These are phyloP conservation scores for Caenorhabditis sinica DNA, from an alignment of 2,888 invertebrate genomes.

Conservation along the genomic window DNA sequence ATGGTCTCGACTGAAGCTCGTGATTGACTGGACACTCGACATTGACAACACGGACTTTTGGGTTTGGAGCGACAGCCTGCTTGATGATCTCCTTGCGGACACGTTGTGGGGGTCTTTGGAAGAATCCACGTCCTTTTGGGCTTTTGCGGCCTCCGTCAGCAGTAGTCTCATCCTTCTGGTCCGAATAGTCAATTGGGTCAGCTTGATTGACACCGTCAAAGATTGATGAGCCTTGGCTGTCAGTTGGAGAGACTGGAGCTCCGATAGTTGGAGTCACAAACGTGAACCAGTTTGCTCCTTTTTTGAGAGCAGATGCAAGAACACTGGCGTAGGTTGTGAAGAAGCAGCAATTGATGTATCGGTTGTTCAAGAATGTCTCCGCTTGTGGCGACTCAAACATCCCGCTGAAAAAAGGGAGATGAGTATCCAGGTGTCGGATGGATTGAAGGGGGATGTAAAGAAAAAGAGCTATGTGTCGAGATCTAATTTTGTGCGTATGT, in stretches of 20 bases:
- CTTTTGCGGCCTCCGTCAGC: too few species aligned
- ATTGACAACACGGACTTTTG: neutral
- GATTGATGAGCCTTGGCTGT: neutral
- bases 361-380: conserved; percentile 8
- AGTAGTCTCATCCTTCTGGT: too few species aligned
- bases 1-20: neutral
- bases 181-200: too few species aligned
- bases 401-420: neutral
- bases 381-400: neutral
- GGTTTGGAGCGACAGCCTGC: neutral
- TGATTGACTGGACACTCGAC: neutral
- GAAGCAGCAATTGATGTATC: conserved; percentile 20
- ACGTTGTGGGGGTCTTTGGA: too few species aligned
- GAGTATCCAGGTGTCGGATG: too few species aligned
- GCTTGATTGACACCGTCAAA: neutral
- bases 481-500: too few species aligned
- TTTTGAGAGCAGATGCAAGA: neutral
- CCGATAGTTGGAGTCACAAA: conserved; percentile 14
- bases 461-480: too few species aligned
- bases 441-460: too few species aligned
- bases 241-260: neutral
- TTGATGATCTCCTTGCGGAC: too few species aligned
- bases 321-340: conserved; percentile 35
- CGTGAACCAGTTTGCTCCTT: neutral
- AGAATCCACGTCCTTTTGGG: too few species aligned